Percentiles rank a stretch among this genome's conserved stretches.
Conservation (phyloP, 2,888 invertebrate species). For the Sympetrum striolatum region DNA sequence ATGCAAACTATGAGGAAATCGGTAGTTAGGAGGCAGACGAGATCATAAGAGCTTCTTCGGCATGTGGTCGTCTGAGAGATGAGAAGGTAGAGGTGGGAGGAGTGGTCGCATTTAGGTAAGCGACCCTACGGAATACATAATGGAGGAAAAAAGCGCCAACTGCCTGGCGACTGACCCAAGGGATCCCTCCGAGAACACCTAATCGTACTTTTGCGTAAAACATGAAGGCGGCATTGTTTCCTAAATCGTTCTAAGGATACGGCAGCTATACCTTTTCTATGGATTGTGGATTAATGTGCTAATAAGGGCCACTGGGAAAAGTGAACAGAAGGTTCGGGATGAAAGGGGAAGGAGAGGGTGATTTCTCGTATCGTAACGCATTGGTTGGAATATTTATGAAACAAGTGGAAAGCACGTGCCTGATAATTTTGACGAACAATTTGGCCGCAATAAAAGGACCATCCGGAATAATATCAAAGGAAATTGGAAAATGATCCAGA, state of each 20-base stretch:
- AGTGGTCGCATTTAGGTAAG: not conserved
- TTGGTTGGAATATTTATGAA: conserved; percentile 28
- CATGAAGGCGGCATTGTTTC: not conserved
- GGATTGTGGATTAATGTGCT: not conserved
- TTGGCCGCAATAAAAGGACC: not conserved
- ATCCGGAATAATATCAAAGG: not conserved
- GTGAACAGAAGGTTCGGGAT: not conserved
- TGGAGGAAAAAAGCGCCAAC: conserved; percentile 15
- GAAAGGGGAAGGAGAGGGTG: not conserved
- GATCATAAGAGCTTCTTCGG: not conserved
- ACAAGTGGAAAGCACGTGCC: conserved; percentile 15
- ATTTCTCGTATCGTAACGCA: not conserved
- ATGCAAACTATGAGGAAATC: not conserved
- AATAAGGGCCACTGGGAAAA: not conserved
- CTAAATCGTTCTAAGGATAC: not conserved
- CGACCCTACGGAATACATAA: conserved; percentile 10
- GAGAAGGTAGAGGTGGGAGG: not conserved
- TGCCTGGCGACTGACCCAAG: not conserved
- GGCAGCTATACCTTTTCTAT: not conserved
- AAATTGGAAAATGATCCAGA: not conserved
- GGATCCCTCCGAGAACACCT: not conserved
- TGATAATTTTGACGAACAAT: not conserved
- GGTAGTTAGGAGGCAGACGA: not conserved
- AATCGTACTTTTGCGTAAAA: conserved; percentile 23
- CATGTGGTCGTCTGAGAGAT: not conserved